Evolutionary conservation across 2,113 vertebrate genomes (phyloP).

Genomic region (Prunella himalayana): DNA sequence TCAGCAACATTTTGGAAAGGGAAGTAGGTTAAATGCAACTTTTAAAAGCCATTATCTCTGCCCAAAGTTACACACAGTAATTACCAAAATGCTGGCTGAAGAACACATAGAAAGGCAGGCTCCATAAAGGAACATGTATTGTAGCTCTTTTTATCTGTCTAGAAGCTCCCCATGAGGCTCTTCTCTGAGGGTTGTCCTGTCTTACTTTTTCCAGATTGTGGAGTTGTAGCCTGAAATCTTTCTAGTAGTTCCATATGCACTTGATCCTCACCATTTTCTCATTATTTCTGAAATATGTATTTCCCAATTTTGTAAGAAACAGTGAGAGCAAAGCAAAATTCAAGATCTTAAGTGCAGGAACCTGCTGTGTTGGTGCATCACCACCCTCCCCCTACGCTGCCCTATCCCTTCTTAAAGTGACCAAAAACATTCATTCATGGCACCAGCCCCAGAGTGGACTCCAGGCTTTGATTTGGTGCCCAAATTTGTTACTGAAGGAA

Average conservation of each 20-base stretch:
- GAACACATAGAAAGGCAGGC: neutral
- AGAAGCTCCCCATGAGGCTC: neutral
- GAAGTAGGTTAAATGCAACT: neutral
- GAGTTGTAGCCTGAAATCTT: neutral
- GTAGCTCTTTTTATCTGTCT: neutral
- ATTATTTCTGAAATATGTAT: neutral
- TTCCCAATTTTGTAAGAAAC: neutral
- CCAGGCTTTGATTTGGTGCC: neutral
- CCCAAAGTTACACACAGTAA: neutral
- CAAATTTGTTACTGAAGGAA: neutral
- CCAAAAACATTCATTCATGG: neutral
- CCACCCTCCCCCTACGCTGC: fast-evolving
- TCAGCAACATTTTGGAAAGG: neutral
- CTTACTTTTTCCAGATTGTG: neutral
- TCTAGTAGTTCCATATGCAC: neutral
- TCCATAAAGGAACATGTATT: neutral
- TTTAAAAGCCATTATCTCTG: neutral
- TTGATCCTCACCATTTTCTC: neutral
- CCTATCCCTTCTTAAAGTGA: neutral
- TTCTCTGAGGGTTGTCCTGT: neutral
- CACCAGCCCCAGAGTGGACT: neutral
- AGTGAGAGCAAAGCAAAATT: neutral
- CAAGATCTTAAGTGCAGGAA: neutral
- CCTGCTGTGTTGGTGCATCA: fast-evolving
- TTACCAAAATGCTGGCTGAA: neutral